Evolutionary conservation across 37 sponge, comb jelly and placozoan species (phyloP), one percentile per base, ranked within the genome.

Genomic region (Agelas oroides): DNA sequence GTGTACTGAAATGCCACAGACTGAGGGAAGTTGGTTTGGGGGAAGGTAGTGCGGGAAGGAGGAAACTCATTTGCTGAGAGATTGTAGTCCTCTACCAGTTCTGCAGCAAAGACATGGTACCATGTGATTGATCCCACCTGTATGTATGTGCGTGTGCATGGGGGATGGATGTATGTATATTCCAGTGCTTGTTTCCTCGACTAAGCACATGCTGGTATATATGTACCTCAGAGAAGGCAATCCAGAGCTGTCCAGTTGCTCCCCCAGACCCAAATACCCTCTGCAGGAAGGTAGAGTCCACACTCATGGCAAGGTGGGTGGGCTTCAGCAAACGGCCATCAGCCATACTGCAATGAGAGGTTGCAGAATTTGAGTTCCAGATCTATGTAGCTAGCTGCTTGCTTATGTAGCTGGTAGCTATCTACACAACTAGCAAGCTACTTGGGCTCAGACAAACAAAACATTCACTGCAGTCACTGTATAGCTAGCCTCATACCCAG

Each of bases 321-420:
- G 94, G 87, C 63, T 93, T 86, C 79, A 93, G 74, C 19, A 93
- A 58, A 17, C 65, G 84, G 32, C 94, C 94, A 71, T 93, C 90
- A 25, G 28, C 14, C 87, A 86, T 89, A 53, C 84, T 89, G 27
- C 23, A 34, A 12, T 68, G 20, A 28, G 69, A 3, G 18, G 25
- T 59, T 5, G 13, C 36, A 39, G 11, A 53, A 28, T 84, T 37
- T 40, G 16, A 38, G 31, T 33, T 33, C 41, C 5, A 70, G 30
- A 12, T n/a, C 1, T 53, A 33, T 63, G 65, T 62, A 24, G 3
- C 6, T 8, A 46, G 6, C 6, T 46, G 8, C n/a, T n/a, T n/a
- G n/a, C n/a, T n/a, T n/a, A n/a, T n/a, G n/a, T n/a, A n/a, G n/a
- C n/a, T n/a, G n/a, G n/a, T n/a, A n/a, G n/a, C n/a, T n/a, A n/a